Base-by-base conservation (phyloP, 1,140 invertebrate genomes). In the Plectus sambesii region DNA sequence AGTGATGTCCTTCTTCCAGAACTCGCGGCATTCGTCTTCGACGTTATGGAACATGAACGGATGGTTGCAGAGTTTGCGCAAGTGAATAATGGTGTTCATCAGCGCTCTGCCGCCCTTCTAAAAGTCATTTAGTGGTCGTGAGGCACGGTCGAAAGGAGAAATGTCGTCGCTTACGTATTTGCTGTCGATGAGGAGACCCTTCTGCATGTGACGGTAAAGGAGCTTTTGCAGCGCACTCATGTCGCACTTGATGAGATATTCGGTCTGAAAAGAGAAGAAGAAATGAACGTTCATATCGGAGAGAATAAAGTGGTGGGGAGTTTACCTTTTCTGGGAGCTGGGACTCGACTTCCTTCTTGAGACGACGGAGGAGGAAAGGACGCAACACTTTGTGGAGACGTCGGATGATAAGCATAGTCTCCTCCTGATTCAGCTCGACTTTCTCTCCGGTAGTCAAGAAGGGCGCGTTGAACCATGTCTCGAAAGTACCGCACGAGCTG, bases 391-490 rank as follows among this genome's bases (percentile, higher is more conserved):
- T 98, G 71, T 98, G 93, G 56, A 98, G 73, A 81, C 93, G 90
- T 58, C 93, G 82, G 73, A 98, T 98, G 66, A 98, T 98, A 59
- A 98, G 79, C 75, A 98, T 90, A 0, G 92, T 96, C 79, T 98
- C 93, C 80, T 98, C 93, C 72, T 94, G 87, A 66, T 97, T 98
- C 58, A 98, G 68, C 70, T 98, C 93, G 22, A 97, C 89, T 81
- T 93, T 94, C 74, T 94, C 89, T 41, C 89, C 89, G 24, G 92
- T 97, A 15, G 89, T 93, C 5, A 92, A 92, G 71, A 98, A 98
- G 0, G 93, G 93, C 29, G 92, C 92, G 74, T 98, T 98, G 70
- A 98, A 98, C 92, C 92, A 97, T 70, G 97, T 90, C 66, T 98
- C 93, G 71, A 98, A 98, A 0, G 90, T 97, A 40, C 84, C 85